Evolutionary conservation across 2,797 vertebrate genomes (phyloP), one percentile per base, ranked within the genome.

Genomic region (Gymnothorax javanicus): DNA sequence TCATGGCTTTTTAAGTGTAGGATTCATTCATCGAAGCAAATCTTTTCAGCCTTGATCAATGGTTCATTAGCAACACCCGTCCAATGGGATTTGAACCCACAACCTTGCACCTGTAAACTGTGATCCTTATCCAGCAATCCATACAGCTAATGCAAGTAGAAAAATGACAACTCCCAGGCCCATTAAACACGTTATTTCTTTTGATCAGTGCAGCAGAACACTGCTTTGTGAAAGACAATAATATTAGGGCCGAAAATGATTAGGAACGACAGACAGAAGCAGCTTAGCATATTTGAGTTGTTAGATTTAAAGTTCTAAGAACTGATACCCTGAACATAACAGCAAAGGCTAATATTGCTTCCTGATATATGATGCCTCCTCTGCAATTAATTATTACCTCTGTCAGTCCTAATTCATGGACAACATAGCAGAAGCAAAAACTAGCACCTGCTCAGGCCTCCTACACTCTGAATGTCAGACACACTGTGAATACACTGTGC

Each of bases 171-270:
- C 2, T 54, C 20, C 17, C 54, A 23, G 33, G 71, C 50, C 50
- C 75, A 52, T 7, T 79, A 20, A 20, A 79, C 71, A 75, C 7
- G 43, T 52, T 1, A 79, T 79, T 52, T 52, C 50, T 52, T 33
- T 75, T 12, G 71, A 75, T 75, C 71, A 75, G 43, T 75, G 33
- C 25, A 75, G 27, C 71, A 33, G 71, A 75, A 75, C 43, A 75
- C 71, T 33, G 13, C 27, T 43, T 43, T 75, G 71, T 75, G 71
- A 15, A 75, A 75, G 11, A 27, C 4, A 75, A 33, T 75, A 33
- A 43, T 43, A 33, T 43, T 13, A 75, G 13, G 27, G 27, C 9
- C 17, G 71, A 12, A 75, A 75, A 43, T 33, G 71, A 33, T 15
- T 12, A 75, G 33, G 33, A 75, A 43, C 33, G 33, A 15, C 33